phyloP scores from a whole-genome alignment of 2,113 vertebrate species.

The Columbina picui region DNA sequence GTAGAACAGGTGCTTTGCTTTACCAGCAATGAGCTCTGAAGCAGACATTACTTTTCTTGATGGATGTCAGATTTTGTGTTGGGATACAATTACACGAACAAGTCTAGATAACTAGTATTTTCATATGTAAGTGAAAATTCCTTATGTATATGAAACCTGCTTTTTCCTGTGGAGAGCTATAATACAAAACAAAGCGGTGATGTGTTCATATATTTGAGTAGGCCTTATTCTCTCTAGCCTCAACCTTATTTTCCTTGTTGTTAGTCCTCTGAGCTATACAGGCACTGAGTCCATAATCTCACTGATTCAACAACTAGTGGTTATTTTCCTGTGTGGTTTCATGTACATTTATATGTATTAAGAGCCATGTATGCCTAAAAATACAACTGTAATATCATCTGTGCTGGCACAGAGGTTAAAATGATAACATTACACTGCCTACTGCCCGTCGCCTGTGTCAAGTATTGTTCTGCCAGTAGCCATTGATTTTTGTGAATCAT shows the following conservation, averaged over 20 bases:
- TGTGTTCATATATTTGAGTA: neutral
- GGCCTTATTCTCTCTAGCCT: neutral
- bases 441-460: slow-evolving; percentile 14
- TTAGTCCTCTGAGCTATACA: neutral
- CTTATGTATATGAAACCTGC: neutral
- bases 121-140: neutral
- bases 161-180: neutral
- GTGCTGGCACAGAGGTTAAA: neutral
- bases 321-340: neutral
- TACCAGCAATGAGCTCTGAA: neutral
- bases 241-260: neutral
- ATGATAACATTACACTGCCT: neutral
- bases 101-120: neutral
- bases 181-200: neutral
- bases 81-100: neutral
- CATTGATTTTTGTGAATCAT: slow-evolving; percentile 65
- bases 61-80: neutral
- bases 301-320: neutral
- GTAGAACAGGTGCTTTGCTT: neutral
- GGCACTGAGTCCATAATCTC: neutral
- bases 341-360: neutral
- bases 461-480: slow-evolving; percentile 14
- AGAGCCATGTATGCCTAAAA: neutral
- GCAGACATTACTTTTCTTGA: neutral
- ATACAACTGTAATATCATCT: neutral